A percentile compares a stretch with the other conserved stretches of the same genome.
Conservation (phyloP, 2,888 invertebrate species). For the Listrodromus nycthemerus region DNA sequence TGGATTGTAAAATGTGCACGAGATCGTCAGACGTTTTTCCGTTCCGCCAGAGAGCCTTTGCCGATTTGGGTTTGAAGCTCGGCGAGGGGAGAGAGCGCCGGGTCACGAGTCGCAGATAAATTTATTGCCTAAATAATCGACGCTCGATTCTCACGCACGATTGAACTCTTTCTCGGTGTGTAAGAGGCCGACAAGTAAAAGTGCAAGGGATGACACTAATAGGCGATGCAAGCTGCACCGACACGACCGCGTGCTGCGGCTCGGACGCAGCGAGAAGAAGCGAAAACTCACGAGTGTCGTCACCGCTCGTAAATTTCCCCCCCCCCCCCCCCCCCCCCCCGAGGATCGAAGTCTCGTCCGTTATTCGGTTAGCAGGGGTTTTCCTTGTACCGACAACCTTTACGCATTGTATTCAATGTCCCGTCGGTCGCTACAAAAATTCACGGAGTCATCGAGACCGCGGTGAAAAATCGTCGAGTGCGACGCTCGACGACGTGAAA, state of each 20-base stretch:
- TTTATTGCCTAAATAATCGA: conserved; percentile 66
- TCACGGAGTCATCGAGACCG: conserved; percentile 3
- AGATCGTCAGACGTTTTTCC: conserved; percentile 14
- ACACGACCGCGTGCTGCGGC: neutral
- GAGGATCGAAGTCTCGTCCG: conserved; percentile 44
- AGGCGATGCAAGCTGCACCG: conserved; percentile 61
- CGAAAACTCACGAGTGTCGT: conserved; percentile 28
- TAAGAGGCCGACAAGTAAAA: conserved; percentile 25
- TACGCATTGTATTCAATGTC: neutral
- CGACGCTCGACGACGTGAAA: neutral
- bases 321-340: neutral
- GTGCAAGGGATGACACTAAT: conserved; percentile 64
- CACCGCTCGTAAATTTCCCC: conserved; percentile 56
- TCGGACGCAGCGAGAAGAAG: conserved; percentile 23
- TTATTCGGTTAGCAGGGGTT: conserved; percentile 37
- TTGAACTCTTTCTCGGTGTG: conserved; percentile 64
- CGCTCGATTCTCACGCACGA: conserved; percentile 69
- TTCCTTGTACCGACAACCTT: conserved; percentile 15
- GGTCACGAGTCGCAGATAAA: conserved; percentile 47
- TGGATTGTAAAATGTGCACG: neutral
- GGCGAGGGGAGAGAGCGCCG: conserved; percentile 2
- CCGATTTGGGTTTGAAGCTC: neutral
- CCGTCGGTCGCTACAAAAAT: conserved; percentile 37
- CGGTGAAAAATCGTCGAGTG: conserved; percentile 15
- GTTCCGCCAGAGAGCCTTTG: neutral